phyloP scores from a whole-genome alignment of 2,888 invertebrate genomes.

The Tenodera sinensis region DNA sequence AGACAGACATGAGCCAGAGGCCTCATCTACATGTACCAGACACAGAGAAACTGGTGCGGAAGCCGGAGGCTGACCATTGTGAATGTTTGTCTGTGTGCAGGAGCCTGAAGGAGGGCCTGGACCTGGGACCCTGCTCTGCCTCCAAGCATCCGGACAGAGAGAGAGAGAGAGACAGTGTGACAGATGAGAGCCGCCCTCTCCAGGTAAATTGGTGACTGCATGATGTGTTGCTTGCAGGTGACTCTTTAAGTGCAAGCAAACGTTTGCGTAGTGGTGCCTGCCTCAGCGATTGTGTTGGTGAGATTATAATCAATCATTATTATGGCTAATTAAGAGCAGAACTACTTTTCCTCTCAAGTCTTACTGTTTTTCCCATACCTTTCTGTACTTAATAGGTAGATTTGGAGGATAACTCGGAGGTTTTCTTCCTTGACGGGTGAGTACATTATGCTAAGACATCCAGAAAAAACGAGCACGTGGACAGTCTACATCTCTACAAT shows the following conservation, averaged over 20 bases:
- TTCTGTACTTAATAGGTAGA: not conserved
- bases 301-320: not conserved
- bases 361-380: not conserved
- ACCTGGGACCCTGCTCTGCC: not conserved
- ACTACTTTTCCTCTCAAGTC: not conserved
- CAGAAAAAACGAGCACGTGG: no score
- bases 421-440: not conserved
- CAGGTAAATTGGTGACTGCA: not conserved
- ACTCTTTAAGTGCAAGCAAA: not conserved
- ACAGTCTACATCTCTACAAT: no score
- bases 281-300: not conserved
- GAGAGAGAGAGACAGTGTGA: not conserved
- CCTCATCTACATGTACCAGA: not conserved
- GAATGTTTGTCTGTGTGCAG: not conserved
- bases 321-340: not conserved
- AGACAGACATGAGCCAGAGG: not conserved
- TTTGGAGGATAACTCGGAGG: not conserved
- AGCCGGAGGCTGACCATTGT: conserved; percentile 6
- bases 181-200: not conserved
- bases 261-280: not conserved
- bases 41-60: not conserved
- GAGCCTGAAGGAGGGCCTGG: not conserved
- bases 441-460: not conserved
- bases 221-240: not conserved
- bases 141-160: not conserved